phyloP scores from a whole-genome alignment of 2,888 invertebrate species.

The Temnothorax unifasciatus region DNA sequence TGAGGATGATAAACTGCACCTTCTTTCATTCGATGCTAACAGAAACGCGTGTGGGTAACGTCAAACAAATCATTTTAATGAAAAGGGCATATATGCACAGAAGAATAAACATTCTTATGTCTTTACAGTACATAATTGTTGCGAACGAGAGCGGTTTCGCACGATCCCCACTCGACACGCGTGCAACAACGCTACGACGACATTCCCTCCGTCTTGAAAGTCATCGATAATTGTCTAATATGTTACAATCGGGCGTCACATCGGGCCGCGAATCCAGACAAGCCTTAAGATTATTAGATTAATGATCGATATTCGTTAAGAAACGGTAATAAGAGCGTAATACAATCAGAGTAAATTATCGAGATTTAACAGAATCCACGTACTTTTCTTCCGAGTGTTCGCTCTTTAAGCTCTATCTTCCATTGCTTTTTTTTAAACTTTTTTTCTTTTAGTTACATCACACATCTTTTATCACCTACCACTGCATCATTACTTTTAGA shows the following conservation, averaged over 20 bases:
- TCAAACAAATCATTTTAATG: conserved; percentile 13
- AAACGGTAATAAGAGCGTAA: conserved; percentile 62
- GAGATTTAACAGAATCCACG: conserved; percentile 67
- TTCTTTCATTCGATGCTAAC: background rate
- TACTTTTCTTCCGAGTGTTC: conserved; percentile 12
- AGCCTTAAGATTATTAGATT: conserved; percentile 75
- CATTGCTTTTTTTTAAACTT: conserved; percentile 1
- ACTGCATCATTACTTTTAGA: conserved; percentile 15
- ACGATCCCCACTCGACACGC: background rate
- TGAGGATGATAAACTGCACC: background rate
- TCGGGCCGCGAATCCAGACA: conserved; percentile 70
- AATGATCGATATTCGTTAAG: conserved; percentile 74
- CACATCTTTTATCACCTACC: conserved; percentile 7
- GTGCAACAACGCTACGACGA: conserved; percentile 50
- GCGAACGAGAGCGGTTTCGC: background rate
- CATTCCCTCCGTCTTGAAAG: conserved; percentile 71
- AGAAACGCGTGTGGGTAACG: background rate
- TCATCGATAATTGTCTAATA: conserved; percentile 67
- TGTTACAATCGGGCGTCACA: conserved; percentile 74
- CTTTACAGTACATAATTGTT: background rate
- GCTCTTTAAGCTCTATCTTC: conserved; percentile 23
- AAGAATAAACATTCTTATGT: background rate
- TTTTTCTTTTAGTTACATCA: background rate
- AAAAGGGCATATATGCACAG: background rate
- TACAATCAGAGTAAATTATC: conserved; percentile 64